Evolutionary conservation across 2,888 invertebrate species (phyloP).

Genomic region (Scaptomyza cyrtandrae): DNA sequence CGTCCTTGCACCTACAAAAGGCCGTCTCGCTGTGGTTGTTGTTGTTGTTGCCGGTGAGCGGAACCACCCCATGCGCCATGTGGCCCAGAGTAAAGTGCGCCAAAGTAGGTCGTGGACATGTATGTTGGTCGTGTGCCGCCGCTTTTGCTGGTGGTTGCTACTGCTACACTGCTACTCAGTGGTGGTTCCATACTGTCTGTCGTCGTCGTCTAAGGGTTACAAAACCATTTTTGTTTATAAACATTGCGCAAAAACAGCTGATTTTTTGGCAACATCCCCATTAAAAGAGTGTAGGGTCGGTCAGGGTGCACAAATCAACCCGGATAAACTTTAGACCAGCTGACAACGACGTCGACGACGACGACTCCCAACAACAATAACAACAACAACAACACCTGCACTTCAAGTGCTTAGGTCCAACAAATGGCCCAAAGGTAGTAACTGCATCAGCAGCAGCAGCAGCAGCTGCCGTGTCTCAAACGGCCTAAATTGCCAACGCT

Average conservation of each 20-base stretch:
- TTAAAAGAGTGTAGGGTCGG: constrained; percentile 49
- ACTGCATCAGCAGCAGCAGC: constrained; percentile 39
- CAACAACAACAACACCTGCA: constrained; percentile 57
- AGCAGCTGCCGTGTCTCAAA: constrained; percentile 7
- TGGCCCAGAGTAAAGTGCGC: constrained; percentile 74
- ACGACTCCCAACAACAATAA: too few relatives aligned
- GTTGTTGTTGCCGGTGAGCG: constrained; percentile 64
- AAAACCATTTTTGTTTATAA: constrained; percentile 70
- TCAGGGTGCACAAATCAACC: constrained; percentile 37
- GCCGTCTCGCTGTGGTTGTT: constrained; percentile 38
- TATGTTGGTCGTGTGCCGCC: constrained; percentile 56
- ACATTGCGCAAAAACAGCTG: constrained; percentile 78
- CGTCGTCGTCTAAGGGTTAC: constrained; percentile 69
- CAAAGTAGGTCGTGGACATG: constrained; percentile 73
- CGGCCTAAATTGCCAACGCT: constrained; percentile 11
- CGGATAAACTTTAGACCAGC: constrained; percentile 27
- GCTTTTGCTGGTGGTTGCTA: constrained; percentile 41
- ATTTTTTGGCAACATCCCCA: constrained; percentile 75
- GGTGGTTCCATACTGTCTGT: constrained; percentile 67
- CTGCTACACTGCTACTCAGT: constrained; percentile 51
- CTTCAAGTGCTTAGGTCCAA: constrained; percentile 51
- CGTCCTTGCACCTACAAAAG: constrained; percentile 78
- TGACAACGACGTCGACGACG: constrained; percentile 31
- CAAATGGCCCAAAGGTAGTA: constrained; percentile 11
- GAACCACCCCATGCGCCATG: constrained; percentile 79